Base-by-base conservation (phyloP, 2,113 vertebrate genomes). In the Procavia capensis region DNA sequence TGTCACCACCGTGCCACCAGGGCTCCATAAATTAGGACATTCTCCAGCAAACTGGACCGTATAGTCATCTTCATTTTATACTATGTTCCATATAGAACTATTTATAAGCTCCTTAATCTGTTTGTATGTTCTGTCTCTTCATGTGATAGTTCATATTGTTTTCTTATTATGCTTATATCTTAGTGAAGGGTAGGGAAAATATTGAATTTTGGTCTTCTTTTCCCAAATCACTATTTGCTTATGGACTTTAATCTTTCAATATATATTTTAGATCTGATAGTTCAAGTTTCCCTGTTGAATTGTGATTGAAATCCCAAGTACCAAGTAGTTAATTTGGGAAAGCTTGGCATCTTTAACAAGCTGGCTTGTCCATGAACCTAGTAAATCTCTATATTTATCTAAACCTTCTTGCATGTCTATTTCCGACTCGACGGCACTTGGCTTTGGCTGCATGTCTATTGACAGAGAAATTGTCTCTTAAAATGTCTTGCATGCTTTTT, bases 341-440 rank as follows among this genome's bases (percentile, higher is more conserved):
- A 64, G n/a, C 50, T 22, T 79, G 61, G 68, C 27, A 41, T 92
- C 27, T 86, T 94, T 54, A 66, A 85, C 81, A 91, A 88, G 11
- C 86, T 54, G 10, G 54, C 47, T 14, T 27, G 80, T 78, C 63
- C 59, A 78, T 84, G 68, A 87, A 84, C 29, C 95, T 88, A 9
- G 68, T 93, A 94, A 82, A 59, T 85, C 45, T 83, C 63, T 92
- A 80, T 20, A 24, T 68, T 96, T 92, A 84, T 90, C 90, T 66
- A 90, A 34, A 66, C 47, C 2, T n/a, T 63, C 22, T 74, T 54
- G 0, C 45, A 47, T 80, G 22, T 9, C 41, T 68, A 93, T 86
- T 92, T n/a, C n/a, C n/a, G n/a, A n/a, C n/a, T n/a, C n/a, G n/a
- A n/a, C n/a, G n/a, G n/a, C n/a, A n/a, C n/a, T n/a, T n/a, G n/a